Percentiles rank a stretch among this genome's conserved stretches.
These are phyloP conservation scores for Mixornis gularis DNA, from an alignment of 2,113 vertebrate species.

Conservation along the genomic window DNA sequence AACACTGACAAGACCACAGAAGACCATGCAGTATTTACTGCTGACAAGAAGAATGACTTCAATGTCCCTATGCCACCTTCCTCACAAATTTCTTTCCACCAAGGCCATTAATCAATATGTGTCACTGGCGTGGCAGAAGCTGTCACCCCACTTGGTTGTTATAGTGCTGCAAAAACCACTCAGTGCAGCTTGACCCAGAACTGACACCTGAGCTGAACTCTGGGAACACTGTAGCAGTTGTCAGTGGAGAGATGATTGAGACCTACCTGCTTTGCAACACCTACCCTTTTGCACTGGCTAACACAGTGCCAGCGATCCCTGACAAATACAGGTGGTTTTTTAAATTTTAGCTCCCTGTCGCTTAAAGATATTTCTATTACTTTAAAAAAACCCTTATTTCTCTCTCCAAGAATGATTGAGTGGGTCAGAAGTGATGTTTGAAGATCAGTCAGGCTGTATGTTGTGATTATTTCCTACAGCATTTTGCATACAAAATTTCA, in stretches of 20 bases:
- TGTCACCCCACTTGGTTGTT: neutral
- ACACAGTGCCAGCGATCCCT: neutral
- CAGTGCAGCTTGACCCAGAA: neutral
- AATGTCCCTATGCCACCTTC: neutral
- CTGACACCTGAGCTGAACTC: neutral
- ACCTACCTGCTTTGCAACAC: neutral
- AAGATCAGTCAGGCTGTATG: neutral
- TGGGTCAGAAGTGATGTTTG: neutral
- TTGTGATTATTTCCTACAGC: neutral
- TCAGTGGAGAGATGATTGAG: neutral
- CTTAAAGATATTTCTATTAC: neutral
- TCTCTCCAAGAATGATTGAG: neutral
- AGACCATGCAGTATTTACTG: neutral
- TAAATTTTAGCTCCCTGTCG: neutral
- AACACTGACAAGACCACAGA: neutral
- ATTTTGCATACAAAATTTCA: neutral
- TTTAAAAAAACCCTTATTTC: neutral
- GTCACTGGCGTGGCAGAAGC: neutral
- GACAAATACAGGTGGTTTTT: neutral
- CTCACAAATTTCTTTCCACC: neutral
- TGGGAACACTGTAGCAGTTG: neutral
- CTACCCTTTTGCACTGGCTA: neutral
- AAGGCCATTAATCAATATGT: neutral
- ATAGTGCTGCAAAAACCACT: neutral
- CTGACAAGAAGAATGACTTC: constrained; percentile 24